Conservation (phyloP, 1,140 invertebrate species). For the Drosophila trapezifrons region DNA sequence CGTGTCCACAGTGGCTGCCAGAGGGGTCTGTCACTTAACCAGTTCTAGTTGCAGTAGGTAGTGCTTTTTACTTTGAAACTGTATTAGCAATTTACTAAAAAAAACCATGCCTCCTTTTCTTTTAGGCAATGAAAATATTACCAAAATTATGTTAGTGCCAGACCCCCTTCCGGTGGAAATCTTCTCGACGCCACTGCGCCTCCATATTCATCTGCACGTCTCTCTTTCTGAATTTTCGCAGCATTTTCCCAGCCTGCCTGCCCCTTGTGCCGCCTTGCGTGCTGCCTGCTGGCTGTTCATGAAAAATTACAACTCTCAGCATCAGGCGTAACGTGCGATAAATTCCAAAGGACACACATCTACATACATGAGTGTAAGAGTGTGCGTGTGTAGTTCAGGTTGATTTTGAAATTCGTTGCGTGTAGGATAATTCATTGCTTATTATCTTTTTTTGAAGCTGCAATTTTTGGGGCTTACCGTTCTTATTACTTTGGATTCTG, state of each 20-base stretch:
- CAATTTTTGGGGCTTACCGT: slow-evolving; percentile 65
- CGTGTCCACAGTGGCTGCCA: slow-evolving; percentile 2
- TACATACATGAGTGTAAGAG: slow-evolving; percentile 12
- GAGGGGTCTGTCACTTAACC: too few species aligned
- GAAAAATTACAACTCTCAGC: slow-evolving; percentile 82
- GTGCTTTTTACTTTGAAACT: too few species aligned
- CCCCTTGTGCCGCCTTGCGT: slow-evolving; percentile 39
- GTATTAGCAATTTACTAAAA: too few species aligned
- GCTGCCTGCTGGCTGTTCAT: slow-evolving; percentile 42
- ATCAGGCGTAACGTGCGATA: slow-evolving; percentile 76
- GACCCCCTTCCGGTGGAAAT: too few species aligned
- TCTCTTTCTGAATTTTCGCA: slow-evolving; percentile 4
- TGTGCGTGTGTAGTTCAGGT: slow-evolving; percentile 43
- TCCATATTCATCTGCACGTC: slow-evolving; percentile 5
- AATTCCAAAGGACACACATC: slow-evolving; percentile 53
- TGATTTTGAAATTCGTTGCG: slow-evolving; percentile 80
- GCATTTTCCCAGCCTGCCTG: slow-evolving; percentile 20
- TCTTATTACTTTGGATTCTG: slow-evolving; percentile 44
- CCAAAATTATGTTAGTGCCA: too few species aligned
- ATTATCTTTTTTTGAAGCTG: slow-evolving; percentile 77
- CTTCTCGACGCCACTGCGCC: neutral
- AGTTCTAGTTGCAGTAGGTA: too few species aligned
- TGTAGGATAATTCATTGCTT: slow-evolving; percentile 83
- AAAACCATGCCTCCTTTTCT: too few species aligned
- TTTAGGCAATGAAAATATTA: too few species aligned